Percentiles rank a stretch among this genome's conserved stretches.
Evolutionary conservation across 2,797 vertebrate species (phyloP).

Genomic region (Nyctibius grandis): DNA sequence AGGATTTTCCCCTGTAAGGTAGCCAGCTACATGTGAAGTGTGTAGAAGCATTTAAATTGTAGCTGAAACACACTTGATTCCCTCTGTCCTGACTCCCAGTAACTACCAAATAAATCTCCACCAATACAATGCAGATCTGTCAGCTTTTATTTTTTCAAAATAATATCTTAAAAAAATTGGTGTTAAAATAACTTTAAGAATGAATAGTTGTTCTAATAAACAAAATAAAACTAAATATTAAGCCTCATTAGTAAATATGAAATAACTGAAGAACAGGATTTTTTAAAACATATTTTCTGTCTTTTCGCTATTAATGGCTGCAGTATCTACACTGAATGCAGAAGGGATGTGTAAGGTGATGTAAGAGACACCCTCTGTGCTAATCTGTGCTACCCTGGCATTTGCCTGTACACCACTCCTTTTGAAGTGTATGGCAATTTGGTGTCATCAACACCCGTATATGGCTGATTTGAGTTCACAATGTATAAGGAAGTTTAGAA

Average conservation of each 20-base stretch:
- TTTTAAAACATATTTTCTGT: background rate
- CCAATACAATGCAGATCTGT: background rate
- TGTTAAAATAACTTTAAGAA: background rate
- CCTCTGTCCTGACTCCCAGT: background rate
- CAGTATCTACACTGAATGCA: background rate
- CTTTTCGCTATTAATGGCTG: background rate
- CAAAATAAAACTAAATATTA: background rate
- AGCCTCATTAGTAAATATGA: background rate
- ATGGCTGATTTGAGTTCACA: background rate
- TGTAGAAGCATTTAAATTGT: background rate
- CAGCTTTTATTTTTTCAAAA: background rate
- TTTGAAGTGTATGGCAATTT: background rate
- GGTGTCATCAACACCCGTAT: accelerated
- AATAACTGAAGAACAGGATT: background rate
- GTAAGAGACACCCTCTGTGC: background rate
- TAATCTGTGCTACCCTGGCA: background rate
- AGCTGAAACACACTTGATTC: background rate
- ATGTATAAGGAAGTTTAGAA: background rate
- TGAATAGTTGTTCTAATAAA: background rate
- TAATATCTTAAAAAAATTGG: background rate
- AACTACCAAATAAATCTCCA: background rate
- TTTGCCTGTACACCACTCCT: background rate
- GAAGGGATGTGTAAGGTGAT: background rate
- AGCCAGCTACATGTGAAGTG: background rate
- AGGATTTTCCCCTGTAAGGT: background rate